Base-by-base conservation (phyloP, 2,113 vertebrate genomes). In the Actenoides lindsayi region DNA sequence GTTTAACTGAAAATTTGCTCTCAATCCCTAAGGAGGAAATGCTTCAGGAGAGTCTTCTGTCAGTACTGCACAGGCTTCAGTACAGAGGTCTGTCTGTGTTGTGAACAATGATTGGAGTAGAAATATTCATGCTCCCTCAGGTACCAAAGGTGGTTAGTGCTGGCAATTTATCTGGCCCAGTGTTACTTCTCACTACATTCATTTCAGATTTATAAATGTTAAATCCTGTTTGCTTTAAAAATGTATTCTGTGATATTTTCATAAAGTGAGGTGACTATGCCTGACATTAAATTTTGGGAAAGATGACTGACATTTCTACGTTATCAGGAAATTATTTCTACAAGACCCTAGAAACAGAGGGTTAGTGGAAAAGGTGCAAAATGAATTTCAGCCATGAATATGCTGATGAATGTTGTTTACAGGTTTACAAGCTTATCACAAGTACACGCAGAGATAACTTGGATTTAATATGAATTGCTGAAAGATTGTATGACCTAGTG, bases 331-430 rank as follows among this genome's bases (percentile, higher is more conserved):
- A 95, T 94, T 84, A 82, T 91, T 96, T 87, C 56, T 87, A 37
- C 31, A 76, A 76, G 84, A 87, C 89, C 71, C 57, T 37, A 73
- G 69, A 79, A 89, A 50, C 23, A 44, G 69, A 76, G 74, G 81
- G 96, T 79, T 89, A 91, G 67, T 91, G 54, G 70, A 84, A 95
- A 94, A 92, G 57, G 59, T 87, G 81, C n/a, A 94, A 92, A 96
- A 91, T 76, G 9, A 56, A 85, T 96, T 96, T 94, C 86, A 91
- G 37, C 83, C 91, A 28, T 73, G 77, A 92, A 89, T 87, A 82
- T 42, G 80, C 81, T 94, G 86, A 84, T 92, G 83, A 96, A 94
- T 84, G 65, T 73, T 94, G 92, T 96, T 96, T 96, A 79, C 91
- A 69, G 92, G 86, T 91, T 92, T 96, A 54, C 81, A 91, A 62